A percentile compares a stretch with the other conserved stretches of the same genome.
phyloP scores from a whole-genome alignment of 1,140 invertebrate genomes.

The Papilio machaon region DNA sequence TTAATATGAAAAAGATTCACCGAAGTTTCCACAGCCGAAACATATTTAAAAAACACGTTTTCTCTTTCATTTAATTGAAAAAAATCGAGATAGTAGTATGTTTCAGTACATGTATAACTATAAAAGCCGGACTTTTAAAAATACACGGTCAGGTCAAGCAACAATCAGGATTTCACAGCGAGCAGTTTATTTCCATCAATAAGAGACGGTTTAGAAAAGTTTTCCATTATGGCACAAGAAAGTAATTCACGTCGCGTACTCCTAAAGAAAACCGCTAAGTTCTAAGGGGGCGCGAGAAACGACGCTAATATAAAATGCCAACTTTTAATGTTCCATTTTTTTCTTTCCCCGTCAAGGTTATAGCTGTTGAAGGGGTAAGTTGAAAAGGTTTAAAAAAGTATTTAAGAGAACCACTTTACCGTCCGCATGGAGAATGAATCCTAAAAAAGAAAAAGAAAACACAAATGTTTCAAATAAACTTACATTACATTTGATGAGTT shows the following conservation, averaged over 20 bases:
- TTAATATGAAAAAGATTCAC: too few relatives aligned
- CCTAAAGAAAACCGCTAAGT: slow-evolving; percentile 43
- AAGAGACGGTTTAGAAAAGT: slow-evolving; percentile 43
- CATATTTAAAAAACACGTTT: not conserved
- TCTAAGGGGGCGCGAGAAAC: slow-evolving; percentile 10
- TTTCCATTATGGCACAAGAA: slow-evolving; percentile 47
- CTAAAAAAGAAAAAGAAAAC: too few relatives aligned
- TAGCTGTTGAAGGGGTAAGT: not conserved
- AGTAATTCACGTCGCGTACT: slow-evolving; percentile 47
- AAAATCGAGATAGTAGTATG: not conserved
- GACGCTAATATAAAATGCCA: slow-evolving; percentile 10
- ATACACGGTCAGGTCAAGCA: not conserved
- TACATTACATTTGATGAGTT: too few relatives aligned
- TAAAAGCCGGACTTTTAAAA: not conserved
- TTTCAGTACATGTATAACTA: not conserved
- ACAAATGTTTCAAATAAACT: too few relatives aligned
- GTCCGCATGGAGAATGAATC: not conserved
- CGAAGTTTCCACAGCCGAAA: too few relatives aligned
- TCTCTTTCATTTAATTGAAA: not conserved
- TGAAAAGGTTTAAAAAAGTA: not conserved
- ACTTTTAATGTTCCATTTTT: slow-evolving; percentile 3
- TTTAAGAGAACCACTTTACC: not conserved
- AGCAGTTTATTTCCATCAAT: slow-evolving; percentile 38
- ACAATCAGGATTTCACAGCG: slow-evolving; percentile 20
- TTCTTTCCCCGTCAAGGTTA: not conserved